Base-by-base conservation (phyloP, 2,113 vertebrate genomes). In the Catharus fuscescens region DNA sequence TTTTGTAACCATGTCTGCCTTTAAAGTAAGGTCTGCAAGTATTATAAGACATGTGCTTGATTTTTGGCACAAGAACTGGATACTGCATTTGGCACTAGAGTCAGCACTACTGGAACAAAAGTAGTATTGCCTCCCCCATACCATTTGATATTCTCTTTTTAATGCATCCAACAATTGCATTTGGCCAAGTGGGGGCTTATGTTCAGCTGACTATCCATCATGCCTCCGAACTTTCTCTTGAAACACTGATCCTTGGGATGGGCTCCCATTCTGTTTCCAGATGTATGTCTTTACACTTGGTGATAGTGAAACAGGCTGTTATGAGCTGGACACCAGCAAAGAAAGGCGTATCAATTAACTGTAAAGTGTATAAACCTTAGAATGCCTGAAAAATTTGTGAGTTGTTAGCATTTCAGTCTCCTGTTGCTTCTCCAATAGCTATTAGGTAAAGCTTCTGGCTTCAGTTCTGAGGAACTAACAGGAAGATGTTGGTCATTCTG, bases 21-120 rank as follows among this genome's bases (percentile, higher is more conserved):
- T 92, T 80, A 89, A 91, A 88, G 81, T 34, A 48, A 76, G 70
- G 45, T 84, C 82, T 50, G 72, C 0, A 0, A 85, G 47, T 28
- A 42, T 59, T 69, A 15, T 4, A 61, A 88, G 29, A 54, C 73
- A 82, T n/a, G 54, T 28, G 72, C 85, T 90, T 66, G 74, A 93
- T 78, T 92, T 93, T 60, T 94, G 95, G 92, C 95, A 86, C 31
- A 32, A 64, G 71, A 92, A 52, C 54, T 80, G 76, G 88, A 94
- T 80, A 83, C 54, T 74, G 47, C 82, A 95, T 96, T 96, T 96
- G 93, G 94, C 93, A 94, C 66, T n/a, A 38, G 56, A 0, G 6
- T 70, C 80, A 95, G 90, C 94, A 96, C 90, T 94, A 95, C 93
- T 93, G 82, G 90, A 96, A 94, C 93, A 97, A 94, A 96, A 88